Evolutionary conservation across 92 coral and sea anemone species (phyloP), one percentile per base, ranked within the genome.

Genomic region (Montipora capitata): DNA sequence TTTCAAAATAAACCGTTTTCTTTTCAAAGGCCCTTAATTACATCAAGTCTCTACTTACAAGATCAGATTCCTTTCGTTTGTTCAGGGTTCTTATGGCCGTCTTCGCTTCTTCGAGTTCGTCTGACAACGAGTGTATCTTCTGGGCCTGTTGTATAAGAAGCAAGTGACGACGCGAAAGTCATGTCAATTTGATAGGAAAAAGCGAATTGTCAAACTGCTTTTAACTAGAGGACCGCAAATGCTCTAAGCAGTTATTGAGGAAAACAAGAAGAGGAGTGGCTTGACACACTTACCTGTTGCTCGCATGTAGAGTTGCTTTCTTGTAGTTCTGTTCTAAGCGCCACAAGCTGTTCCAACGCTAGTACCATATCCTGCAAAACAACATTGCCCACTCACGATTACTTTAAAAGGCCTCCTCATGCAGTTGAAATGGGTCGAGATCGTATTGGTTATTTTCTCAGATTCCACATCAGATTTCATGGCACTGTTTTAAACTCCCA

Each of bases 11-110:
- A 27, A 27, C 35, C 35, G 35, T 27, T 27, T 27, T 27, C 35
- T 27, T 27, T 27, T 27, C 35, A 27, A 27, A 27, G 35, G 35
- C 35, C 35, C 35, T 27, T 27, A 27, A 27, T 27, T 27, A 27
- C 35, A 1, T 1, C 12, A 56, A 13, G 35, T 6, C 40, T 13
- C 49, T 14, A 68, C 82, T 39, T 40, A 96, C 99, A 90, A 94
- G 96, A 81, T 97, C 99, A 4, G 98, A 96, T 67, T 95, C 97
- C 35, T 94, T 94, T 51, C 94, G 95, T 73, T 94, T 94, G 59
- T 92, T 94, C 57, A 95, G 84, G 16, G 74, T 74, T 4, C 84
- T 43, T 5, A 97, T 91, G 52, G 79, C 77, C 65, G 86, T 92
- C 79, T 88, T 92, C 35, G 90, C 83, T 84, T 90, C 96, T 9